Evolutionary conservation across 2,888 invertebrate genomes (phyloP), one percentile per base, ranked within the genome.

Genomic region (Chouioia cunea): DNA sequence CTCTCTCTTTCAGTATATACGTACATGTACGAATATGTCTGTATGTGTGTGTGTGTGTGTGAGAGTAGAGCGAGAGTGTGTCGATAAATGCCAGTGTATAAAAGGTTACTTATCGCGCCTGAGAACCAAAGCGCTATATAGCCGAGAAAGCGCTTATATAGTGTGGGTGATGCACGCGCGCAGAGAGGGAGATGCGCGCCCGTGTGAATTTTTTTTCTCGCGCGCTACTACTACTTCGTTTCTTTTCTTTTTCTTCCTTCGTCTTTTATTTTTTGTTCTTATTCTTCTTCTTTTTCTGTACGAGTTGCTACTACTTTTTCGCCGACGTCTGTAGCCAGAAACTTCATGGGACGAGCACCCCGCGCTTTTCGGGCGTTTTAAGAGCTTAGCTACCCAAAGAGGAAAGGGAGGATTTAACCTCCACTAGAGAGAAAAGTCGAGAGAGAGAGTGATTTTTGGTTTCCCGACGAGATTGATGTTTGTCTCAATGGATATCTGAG

Each of bases 81-180:
- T 46, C 68, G 71, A 71, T 71, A 71, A 71, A 71, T 20, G 60
- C 71, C 60, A 68, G 56, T 67, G 64, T 71, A 71, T 68, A 71
- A 71, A 71, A 71, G 71, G 59, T 71, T 71, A 71, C 71, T 71
- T 71, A 71, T 71, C 71, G 68, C 71, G 71, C 71, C 67, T 71
- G 71, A 71, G 71, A 71, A 71, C 67, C 20, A 22, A 22, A 36
- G 23, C 3, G 48, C 23, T 53, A 53, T 63, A 46, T 20, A 43
- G 27, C 1, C 52, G 16, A 18, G 52, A 22, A 53, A 53, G 52
- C 22, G 47, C 27, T 43, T 4, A 27, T 23, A 43, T 36, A 65
- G 56, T 56, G 18, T 54, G 47, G 18, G 47, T 47, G 18, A 57
- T 57, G 43, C 16, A 15, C 27, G 8, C 22, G 15, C 53, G 4